Percentiles rank a stretch among this genome's conserved stretches.
phyloP scores from a whole-genome alignment of 2,888 invertebrate genomes.

The Drosophila lacicola region DNA sequence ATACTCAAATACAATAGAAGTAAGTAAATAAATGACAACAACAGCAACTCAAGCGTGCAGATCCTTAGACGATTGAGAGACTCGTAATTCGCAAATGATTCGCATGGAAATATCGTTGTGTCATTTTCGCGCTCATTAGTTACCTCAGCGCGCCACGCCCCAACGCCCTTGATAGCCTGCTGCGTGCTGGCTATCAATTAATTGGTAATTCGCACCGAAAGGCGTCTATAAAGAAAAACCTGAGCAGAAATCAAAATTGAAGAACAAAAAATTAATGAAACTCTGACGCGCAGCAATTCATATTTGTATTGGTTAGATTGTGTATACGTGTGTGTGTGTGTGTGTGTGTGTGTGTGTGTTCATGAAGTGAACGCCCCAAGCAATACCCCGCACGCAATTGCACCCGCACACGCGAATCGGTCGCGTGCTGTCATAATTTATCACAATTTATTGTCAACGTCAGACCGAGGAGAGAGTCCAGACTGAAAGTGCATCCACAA shows the following conservation, averaged over 20 bases:
- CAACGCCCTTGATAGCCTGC: constrained; percentile 21
- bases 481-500: constrained; percentile 61
- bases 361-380: neutral
- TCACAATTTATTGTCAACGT: constrained; percentile 70
- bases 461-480: constrained; percentile 16
- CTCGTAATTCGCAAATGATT: constrained; percentile 30
- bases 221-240: constrained; percentile 19
- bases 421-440: constrained; percentile 76
- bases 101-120: constrained; percentile 52
- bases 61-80: neutral
- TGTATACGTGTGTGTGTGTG: constrained; percentile 31
- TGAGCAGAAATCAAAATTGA: constrained; percentile 12
- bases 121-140: constrained; percentile 67
- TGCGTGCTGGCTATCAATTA: constrained; percentile 74
- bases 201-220: constrained; percentile 60
- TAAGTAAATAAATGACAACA: constrained; percentile 32
- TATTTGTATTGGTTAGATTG: constrained; percentile 50
- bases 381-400: neutral
- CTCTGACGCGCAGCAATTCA: neutral
- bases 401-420: constrained; percentile 18
- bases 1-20: constrained; percentile 12
- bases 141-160: constrained; percentile 21
- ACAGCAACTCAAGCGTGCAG: constrained; percentile 5
- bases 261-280: constrained; percentile 61
- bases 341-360: constrained; percentile 23